Base-by-base conservation (phyloP, 2,888 invertebrate genomes). In the Keiferia lycopersicella region DNA sequence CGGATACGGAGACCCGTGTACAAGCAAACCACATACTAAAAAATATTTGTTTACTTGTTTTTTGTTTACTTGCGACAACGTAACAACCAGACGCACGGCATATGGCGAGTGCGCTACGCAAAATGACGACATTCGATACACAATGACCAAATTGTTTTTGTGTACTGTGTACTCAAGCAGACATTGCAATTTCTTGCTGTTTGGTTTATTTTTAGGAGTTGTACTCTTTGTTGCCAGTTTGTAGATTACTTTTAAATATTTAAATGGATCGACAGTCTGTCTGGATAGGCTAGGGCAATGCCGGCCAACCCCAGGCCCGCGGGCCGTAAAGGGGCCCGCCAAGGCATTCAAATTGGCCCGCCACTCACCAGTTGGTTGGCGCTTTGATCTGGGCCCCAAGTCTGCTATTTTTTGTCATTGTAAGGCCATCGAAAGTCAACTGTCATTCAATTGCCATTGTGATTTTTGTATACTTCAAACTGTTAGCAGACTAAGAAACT, bases 51-150 rank as follows among this genome's bases (percentile, higher is more conserved):
- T 53, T 58, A n/a, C 57, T 65, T 60, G 38, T 69, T 77, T 72
- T 84, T 82, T 86, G 77, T 84, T 84, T 85, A 78, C 83, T 82
- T 82, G 73, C 45, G 16, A 45, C 22, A 53, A 22, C 51, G 67
- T 71, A 65, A 65, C 67, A 62, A 53, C 64, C 65, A 67, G 71
- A 80, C 88, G 89, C 88, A 88, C 77, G 84, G 81, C 91, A 91
- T 83, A 83, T 86, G 90, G 86, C 70, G 72, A 73, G 81, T 77
- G 77, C 76, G 80, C 68, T 80, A 88, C 87, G 88, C 88, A 90
- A 88, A 90, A 89, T 88, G 81, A 90, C 85, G 76, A 89, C 82
- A 81, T 84, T 83, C 73, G 74, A 68, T 72, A 73, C 77, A 86
- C 88, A 56, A 56, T 56, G 56, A 56, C 56, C 22, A 53, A 84